Evolutionary conservation across 1,140 invertebrate genomes (phyloP).

Genomic region (Cyclargus thomasi): DNA sequence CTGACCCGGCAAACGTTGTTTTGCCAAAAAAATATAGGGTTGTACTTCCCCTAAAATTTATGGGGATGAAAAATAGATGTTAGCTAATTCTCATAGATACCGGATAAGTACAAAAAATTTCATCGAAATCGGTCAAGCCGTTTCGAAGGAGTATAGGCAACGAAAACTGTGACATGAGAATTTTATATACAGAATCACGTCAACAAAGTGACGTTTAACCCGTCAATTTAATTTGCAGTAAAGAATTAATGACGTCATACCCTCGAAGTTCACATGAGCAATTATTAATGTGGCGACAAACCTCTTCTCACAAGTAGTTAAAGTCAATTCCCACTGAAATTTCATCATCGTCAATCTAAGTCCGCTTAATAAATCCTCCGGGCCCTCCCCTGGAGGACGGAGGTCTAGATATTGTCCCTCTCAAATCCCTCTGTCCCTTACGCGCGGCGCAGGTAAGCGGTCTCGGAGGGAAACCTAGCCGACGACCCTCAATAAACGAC

Average conservation of each 20-base stretch:
- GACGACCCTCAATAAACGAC: slow-evolving; percentile 43
- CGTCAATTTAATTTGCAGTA: not conserved
- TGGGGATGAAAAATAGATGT: too few relatives aligned
- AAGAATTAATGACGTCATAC: slow-evolving; percentile 8
- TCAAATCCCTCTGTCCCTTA: slow-evolving; percentile 60
- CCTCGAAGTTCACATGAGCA: slow-evolving; percentile 34
- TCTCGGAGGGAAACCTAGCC: slow-evolving; percentile 57
- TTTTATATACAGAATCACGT: not conserved
- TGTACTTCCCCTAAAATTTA: too few relatives aligned
- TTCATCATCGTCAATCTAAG: slow-evolving; percentile 73
- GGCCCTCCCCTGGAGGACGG: slow-evolving; percentile 53
- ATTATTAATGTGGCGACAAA: slow-evolving; percentile 64
- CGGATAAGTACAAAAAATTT: too few relatives aligned
- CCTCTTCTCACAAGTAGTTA: slow-evolving; percentile 62
- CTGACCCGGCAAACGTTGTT: too few relatives aligned
- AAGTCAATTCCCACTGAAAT: slow-evolving; percentile 73
- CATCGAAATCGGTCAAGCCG: too few relatives aligned
- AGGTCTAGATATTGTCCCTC: slow-evolving; percentile 59
- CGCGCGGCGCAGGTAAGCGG: slow-evolving; percentile 37
- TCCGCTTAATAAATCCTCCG: slow-evolving; percentile 67
- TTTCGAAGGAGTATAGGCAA: too few relatives aligned
- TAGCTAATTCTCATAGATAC: too few relatives aligned
- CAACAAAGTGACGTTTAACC: not conserved
- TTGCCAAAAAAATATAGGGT: too few relatives aligned
- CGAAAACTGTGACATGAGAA: too few relatives aligned